These are phyloP conservation scores for Selenia dentaria DNA, from an alignment of 2,888 invertebrate genomes.

Conservation along the genomic window DNA sequence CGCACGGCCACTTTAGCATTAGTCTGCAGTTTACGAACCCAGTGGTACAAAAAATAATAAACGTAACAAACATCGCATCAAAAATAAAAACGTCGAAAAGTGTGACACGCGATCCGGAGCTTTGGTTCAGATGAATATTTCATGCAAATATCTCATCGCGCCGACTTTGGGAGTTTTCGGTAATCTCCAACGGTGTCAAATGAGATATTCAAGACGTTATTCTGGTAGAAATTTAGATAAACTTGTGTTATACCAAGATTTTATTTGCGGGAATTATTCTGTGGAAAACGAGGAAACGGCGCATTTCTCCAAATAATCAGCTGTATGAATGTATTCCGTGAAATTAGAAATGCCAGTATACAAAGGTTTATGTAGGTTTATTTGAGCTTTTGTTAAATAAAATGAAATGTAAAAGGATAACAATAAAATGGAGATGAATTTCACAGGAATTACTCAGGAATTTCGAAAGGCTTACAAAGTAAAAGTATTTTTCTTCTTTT, in stretches of 20 bases:
- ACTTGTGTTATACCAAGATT: conserved; percentile 27
- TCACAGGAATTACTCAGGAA: too few relatives aligned
- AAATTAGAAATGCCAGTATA: conserved; percentile 11
- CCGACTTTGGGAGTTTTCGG: conserved; percentile 37
- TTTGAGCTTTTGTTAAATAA: not conserved
- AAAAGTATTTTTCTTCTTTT: too few relatives aligned
- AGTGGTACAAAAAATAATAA: too few relatives aligned
- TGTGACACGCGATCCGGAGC: conserved; percentile 45
- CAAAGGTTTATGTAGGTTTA: not conserved
- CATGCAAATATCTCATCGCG: conserved; percentile 50
- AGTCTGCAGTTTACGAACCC: too few relatives aligned
- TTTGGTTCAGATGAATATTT: conserved; percentile 63
- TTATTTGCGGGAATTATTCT: conserved; percentile 15
- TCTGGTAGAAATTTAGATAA: conserved; percentile 52
- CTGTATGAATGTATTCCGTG: conserved; percentile 10
- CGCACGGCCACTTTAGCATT: too few relatives aligned
- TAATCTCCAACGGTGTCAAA: conserved; percentile 56
- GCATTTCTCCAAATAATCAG: conserved; percentile 3
- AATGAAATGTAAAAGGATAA: too few relatives aligned
- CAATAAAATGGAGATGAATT: too few relatives aligned
- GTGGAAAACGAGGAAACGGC: not conserved
- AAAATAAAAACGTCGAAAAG: conserved; percentile 43
- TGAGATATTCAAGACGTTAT: conserved; percentile 60
- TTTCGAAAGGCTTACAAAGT: too few relatives aligned
- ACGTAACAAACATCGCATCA: conserved; percentile 37